Base-by-base conservation (phyloP, 64 coral and sea anemone genomes). In the Cladopsammia gracilis region DNA sequence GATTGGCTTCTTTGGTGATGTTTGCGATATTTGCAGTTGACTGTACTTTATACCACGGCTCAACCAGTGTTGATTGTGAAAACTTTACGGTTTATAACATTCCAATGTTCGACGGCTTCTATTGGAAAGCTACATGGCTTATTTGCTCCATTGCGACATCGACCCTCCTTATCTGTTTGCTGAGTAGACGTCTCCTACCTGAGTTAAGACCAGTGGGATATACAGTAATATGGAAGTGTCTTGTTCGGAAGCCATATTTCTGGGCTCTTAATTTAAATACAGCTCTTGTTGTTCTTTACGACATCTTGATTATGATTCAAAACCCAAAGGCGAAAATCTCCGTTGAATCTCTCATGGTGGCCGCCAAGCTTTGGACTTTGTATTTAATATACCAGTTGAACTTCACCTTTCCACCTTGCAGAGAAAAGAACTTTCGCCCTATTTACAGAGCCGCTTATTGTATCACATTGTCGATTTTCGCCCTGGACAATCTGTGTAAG, bases 51-150 rank as follows among this genome's bases (percentile, higher is more conserved):
- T 96, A 91, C 75, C 42, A 73, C 15, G 82, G 78, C 13, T 47
- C 81, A 76, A 92, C 94, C 44, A 96, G 76, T 53, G 89, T 96
- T 3, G 75, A 96, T 62, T 96, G 94, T 53, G 62, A 83, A 1
- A 88, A 83, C 68, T 96, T 88, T 44, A 92, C 94, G 3, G 74
- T 88, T n/a, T 96, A 96, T 66, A 65, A 66, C 10, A 81, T 46
- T 6, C 76, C 84, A 52, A 8, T 12, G 6, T 96, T 89, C 80
- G 89, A 91, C 65, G 73, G 75, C 7, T 96, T 83, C 59, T 96
- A 89, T 19, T 96, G 94, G 94, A 92, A 96, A 51, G 62, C 73
- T 7, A 6, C 86, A 8, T 96, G 94, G 94, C 75, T 96, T 3
- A 26, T 50, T 5, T 92, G 83, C 49, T 96, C 94, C 10, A 58